Conservation (phyloP, 2,113 vertebrate genomes). For the Scomber colias region DNA sequence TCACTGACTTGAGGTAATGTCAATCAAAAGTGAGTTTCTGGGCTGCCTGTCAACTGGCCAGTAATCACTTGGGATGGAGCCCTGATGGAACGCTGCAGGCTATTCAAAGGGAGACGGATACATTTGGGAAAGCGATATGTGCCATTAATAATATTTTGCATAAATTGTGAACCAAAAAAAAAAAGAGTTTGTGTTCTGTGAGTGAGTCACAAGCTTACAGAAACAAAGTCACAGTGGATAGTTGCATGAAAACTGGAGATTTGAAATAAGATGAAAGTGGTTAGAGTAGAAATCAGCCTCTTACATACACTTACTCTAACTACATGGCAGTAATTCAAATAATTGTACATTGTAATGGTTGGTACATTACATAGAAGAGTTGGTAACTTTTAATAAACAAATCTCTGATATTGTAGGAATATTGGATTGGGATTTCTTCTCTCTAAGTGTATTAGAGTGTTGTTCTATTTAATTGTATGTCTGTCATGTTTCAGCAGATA, state of each 20-base stretch:
- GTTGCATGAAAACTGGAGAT: too few species aligned
- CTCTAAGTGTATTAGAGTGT: background rate
- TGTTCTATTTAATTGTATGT: background rate
- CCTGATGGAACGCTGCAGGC: slow-evolving; percentile 36
- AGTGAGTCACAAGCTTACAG: background rate
- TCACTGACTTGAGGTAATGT: slow-evolving; percentile 28
- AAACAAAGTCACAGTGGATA: too few species aligned
- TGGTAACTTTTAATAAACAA: background rate
- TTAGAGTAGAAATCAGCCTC: background rate
- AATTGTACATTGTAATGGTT: background rate
- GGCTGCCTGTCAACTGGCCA: slow-evolving; percentile 22
- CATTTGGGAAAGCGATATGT: background rate
- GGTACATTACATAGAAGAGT: background rate
- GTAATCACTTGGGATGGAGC: slow-evolving; percentile 46
- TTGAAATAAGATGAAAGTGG: background rate
- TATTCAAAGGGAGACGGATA: slow-evolving; percentile 32
- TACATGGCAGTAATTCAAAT: background rate
- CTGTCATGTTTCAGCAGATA: background rate
- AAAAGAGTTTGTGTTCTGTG: background rate
- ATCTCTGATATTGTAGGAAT: background rate
- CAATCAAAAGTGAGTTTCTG: slow-evolving; percentile 37
- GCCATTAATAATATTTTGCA: slow-evolving; percentile 13
- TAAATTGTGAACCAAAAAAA: background rate
- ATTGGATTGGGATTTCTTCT: background rate
- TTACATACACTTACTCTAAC: background rate